These are phyloP conservation scores for Acanthosepion pharaonis DNA, from an alignment of 2,888 invertebrate genomes.

Conservation along the genomic window DNA sequence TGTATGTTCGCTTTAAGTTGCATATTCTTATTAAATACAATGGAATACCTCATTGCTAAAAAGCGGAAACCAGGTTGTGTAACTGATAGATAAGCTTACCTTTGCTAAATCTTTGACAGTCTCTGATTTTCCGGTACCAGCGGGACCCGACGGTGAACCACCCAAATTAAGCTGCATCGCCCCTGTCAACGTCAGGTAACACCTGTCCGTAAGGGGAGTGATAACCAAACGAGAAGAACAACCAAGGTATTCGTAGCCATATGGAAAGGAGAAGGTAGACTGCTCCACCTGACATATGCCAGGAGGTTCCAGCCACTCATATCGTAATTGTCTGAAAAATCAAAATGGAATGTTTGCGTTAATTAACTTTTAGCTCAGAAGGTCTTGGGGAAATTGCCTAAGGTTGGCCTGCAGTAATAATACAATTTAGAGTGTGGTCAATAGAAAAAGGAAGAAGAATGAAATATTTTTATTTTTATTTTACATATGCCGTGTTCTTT, in stretches of 20 bases:
- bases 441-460: too few relatives aligned
- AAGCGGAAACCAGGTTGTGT: too few relatives aligned
- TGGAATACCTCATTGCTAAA: too few relatives aligned
- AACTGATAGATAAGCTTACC: slow-evolving; percentile 55
- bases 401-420: too few relatives aligned
- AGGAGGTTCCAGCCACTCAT: slow-evolving; percentile 74
- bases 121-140: slow-evolving; percentile 75
- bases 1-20: too few relatives aligned
- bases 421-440: too few relatives aligned
- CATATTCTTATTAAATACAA: too few relatives aligned
- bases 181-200: slow-evolving; percentile 73
- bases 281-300: slow-evolving; percentile 73
- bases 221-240: slow-evolving; percentile 74
- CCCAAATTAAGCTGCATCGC: slow-evolving; percentile 74
- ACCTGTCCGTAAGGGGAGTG: slow-evolving; percentile 73
- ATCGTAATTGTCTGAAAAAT: slow-evolving; percentile 71
- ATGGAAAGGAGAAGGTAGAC: slow-evolving; percentile 72
- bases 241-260: slow-evolving; percentile 75
- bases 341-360: neutral
- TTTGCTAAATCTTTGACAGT: slow-evolving; percentile 75
- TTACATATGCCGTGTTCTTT: too few relatives aligned
- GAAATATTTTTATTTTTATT: too few relatives aligned
- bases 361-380: too few relatives aligned
- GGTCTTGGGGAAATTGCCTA: too few relatives aligned
- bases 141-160: slow-evolving; percentile 74